Evolutionary conservation across 2,113 vertebrate species (phyloP), one percentile per base, ranked within the genome.

Genomic region (Catharus fuscescens): DNA sequence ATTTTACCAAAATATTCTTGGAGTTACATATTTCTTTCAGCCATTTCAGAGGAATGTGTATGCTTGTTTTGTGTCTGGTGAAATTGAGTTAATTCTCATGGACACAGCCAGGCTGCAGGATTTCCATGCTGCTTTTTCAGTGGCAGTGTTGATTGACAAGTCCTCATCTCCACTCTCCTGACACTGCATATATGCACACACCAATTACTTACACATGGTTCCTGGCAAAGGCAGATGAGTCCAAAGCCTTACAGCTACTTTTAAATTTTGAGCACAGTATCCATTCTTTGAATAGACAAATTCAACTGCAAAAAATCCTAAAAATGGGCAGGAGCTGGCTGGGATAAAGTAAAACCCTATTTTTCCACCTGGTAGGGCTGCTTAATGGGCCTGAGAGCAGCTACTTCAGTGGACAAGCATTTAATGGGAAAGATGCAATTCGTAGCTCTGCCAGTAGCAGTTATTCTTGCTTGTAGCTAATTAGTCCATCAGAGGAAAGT

Each of bases 391-490:
- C 38, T 70, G 29, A 74, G 25, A 12, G 14, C 8, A 65, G 47
- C 28, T 86, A 16, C 12, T 88, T 83, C 79, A 31, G 16, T n/a
- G 24, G 7, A 18, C 29, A 88, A 47, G 12, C 4, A 13, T 69
- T 80, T 80, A 60, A 59, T 14, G 23, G 28, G 18, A 88, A 18
- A 73, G 18, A 23, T 12, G 4, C 10, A 92, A 31, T 65, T 26
- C 34, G 31, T 65, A 14, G 13, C 36, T 86, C 61, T 56, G 61
- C 50, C 47, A 91, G 64, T 26, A 84, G 57, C 60, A 93, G 50
- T 60, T 87, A 57, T 66, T 92, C 61, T 65, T 90, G 40, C 25
- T 45, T 85, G 66, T 64, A 77, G 45, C 80, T 85, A 90, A 96
- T 92, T 92, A 93, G 53, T 38, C 85, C 34, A 14, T 17, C 24